Conservation (phyloP, 1,140 invertebrate genomes). For the Onthophagus taurus region DNA sequence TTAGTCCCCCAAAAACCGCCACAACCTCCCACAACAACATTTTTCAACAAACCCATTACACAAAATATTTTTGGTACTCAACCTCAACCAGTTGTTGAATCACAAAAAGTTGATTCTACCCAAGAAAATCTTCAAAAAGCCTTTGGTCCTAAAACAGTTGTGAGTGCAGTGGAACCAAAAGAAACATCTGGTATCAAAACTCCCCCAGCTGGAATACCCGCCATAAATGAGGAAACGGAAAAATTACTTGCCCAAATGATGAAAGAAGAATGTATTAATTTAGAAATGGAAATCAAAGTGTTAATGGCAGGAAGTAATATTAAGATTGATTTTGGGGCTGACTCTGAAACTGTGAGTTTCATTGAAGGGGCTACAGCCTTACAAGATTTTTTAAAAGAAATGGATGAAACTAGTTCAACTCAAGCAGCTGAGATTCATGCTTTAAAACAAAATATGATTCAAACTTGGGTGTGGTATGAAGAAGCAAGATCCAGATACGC, state of each 20-base stretch:
- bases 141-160: too few relatives aligned
- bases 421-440: constrained; percentile 42
- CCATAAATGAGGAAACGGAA: constrained; percentile 30
- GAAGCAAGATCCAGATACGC: constrained; percentile 46
- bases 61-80: too few relatives aligned
- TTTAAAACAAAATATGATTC: constrained; percentile 48
- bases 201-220: constrained; percentile 9
- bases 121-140: too few relatives aligned
- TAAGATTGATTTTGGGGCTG: constrained; percentile 43
- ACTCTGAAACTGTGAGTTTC: constrained; percentile 43
- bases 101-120: too few relatives aligned
- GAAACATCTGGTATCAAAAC: too few relatives aligned
- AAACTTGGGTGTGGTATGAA: constrained; percentile 52
- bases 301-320: constrained; percentile 42
- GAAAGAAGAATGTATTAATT: constrained; percentile 49
- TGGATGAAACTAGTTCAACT: constrained; percentile 42
- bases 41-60: too few relatives aligned
- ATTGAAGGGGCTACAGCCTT: constrained; percentile 37
- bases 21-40: neutral
- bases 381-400: constrained; percentile 41
- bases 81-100: too few relatives aligned
- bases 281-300: constrained; percentile 51
- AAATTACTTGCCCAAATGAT: constrained; percentile 29
- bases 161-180: too few relatives aligned
- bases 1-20: neutral